Conservation (phyloP, 2,113 vertebrate species). For the Callaeas wilsoni region DNA sequence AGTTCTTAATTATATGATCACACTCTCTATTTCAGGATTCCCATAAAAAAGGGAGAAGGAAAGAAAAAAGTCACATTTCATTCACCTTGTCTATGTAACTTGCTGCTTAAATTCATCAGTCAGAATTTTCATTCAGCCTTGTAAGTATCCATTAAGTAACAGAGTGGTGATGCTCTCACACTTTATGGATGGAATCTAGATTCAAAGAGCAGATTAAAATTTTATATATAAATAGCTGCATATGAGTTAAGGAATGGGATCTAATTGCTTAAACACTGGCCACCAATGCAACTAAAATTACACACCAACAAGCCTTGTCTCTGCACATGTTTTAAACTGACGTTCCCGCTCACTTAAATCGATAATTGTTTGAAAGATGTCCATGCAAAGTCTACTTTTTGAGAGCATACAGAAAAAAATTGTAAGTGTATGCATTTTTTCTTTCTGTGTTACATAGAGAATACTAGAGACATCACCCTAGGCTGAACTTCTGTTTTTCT, state of each 20-base stretch:
- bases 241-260: background rate
- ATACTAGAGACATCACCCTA: background rate
- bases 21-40: background rate
- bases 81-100: background rate
- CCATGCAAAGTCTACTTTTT: background rate
- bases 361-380: background rate
- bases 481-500: background rate
- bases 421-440: background rate
- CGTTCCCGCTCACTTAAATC: background rate
- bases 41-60: background rate
- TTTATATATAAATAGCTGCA: background rate
- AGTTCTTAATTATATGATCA: background rate
- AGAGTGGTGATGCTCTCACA: background rate
- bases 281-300: background rate
- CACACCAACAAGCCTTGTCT: background rate
- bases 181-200: background rate
- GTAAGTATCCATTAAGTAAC: background rate
- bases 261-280: background rate
- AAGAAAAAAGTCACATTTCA: background rate
- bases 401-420: background rate
- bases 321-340: background rate
- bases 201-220: background rate
- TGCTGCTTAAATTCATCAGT: background rate
- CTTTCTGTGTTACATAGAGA: background rate
- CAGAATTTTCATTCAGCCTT: background rate